Conservation (phyloP, 2,113 vertebrate species). For the Psilopsiagon aymara region DNA sequence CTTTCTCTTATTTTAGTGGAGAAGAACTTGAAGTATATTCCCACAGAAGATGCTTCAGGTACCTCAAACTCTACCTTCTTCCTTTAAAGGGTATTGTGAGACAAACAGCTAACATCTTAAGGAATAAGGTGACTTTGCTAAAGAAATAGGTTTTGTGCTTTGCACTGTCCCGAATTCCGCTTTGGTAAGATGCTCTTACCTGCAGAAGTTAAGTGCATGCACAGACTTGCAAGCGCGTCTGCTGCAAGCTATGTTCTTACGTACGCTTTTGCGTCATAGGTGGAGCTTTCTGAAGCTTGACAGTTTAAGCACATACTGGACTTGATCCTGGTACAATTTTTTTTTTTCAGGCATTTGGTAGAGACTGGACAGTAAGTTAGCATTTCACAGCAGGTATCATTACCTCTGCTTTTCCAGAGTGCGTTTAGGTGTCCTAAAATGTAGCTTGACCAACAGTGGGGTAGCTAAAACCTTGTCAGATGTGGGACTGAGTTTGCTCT, state of each 20-base stretch:
- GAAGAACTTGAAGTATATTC: conserved; percentile 89
- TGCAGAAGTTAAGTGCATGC: neutral
- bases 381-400: neutral
- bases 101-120: neutral
- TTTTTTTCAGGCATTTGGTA: neutral
- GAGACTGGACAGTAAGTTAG: neutral
- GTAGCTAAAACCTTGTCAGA: neutral
- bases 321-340: neutral
- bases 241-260: neutral
- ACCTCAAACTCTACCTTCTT: conserved; percentile 42
- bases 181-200: neutral
- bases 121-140: neutral
- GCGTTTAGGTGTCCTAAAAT: neutral
- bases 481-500: neutral
- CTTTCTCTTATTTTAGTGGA: conserved; percentile 83
- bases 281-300: neutral
- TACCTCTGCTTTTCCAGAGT: neutral
- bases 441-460: neutral
- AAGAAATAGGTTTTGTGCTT: neutral
- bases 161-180: neutral
- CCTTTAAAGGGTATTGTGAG: neutral
- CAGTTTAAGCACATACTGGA: neutral
- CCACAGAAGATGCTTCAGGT: conserved; percentile 94
- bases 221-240: neutral
- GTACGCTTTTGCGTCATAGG: neutral